Evolutionary conservation across 2,113 vertebrate species (phyloP).

Genomic region (Lepus americanus): DNA sequence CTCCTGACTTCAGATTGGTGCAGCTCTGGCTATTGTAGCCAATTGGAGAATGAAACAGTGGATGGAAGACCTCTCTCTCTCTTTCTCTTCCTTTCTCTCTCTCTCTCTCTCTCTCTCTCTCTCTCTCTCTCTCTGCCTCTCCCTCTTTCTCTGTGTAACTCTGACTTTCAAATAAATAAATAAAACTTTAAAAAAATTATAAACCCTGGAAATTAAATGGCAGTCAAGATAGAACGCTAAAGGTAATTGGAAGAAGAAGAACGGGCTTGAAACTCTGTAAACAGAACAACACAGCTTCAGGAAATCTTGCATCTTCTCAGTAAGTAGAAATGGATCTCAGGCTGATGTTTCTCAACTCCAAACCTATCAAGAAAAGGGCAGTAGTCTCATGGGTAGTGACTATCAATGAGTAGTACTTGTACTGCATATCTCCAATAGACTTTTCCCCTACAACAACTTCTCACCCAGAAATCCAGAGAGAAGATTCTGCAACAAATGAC

Average conservation of each 20-base stretch:
- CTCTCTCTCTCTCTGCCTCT: no score
- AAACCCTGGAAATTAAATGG: background rate
- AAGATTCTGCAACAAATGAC: background rate
- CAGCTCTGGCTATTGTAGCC: no score
- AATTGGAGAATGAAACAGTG: no score
- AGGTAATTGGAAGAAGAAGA: background rate
- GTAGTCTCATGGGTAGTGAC: no score
- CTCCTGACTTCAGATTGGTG: no score
- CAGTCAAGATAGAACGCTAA: background rate
- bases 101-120: no score
- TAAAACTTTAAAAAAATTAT: background rate
- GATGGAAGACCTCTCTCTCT: no score
- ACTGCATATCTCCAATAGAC: background rate
- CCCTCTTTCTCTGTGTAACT: no score
- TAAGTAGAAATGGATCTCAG: background rate
- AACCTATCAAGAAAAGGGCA: background rate
- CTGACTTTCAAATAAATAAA: no score
- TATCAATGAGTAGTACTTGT: no score
- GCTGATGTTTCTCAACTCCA: background rate
- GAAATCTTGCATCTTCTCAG: background rate
- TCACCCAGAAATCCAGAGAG: background rate
- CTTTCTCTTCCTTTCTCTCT: no score
- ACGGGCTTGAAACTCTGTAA: background rate
- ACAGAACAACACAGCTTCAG: background rate
- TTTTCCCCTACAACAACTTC: background rate